Base-by-base conservation (phyloP, 2,797 vertebrate species). In the Pipistrellus pipistrellus region DNA sequence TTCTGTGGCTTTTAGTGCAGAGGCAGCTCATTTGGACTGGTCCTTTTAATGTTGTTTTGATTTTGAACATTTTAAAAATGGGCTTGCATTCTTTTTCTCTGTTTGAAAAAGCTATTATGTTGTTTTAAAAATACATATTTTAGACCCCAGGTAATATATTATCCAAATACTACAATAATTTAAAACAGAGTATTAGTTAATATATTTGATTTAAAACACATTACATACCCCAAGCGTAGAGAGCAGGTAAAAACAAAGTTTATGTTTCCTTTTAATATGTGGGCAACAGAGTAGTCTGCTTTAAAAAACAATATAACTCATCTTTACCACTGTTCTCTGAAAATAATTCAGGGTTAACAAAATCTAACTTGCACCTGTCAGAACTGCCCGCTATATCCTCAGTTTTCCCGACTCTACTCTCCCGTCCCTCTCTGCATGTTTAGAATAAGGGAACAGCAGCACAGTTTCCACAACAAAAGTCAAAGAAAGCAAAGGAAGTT, bases 141-240 rank as follows among this genome's bases (percentile, higher is more conserved):
- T 95, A 89, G 76, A 55, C 21, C 44, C 89, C 69, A 57, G 62
- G 69, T 85, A 83, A 88, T 85, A 90, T 86, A 62, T 94, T 80
- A 87, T 71, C 81, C 51, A 44, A 95, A 95, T 85, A 87, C 81
- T 93, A n/a, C n/a, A n/a, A n/a, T n/a, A 93, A 95, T 84, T 96
- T 91, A 85, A 96, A 93, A 78, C 41, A 88, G 90, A 85, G n/a
- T 72, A 85, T 77, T 93, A 69, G 62, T 90, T 95, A 91, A 85
- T 91, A 81, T 72, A 78, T 78, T 94, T 97, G 81, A 96, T 95
- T 96, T 94, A 85, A 85, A 84, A 82, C 20, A 87, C 4, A 21
- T 73, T 91, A 81, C 66, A 82, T 88, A 46, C 14, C 75, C 66
- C 30, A 93, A 86, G 15, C 32, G 76, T 18, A 88, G 71, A 94